These are phyloP conservation scores for Pseudorasbora parva DNA, from an alignment of 2,113 vertebrate species.

Conservation along the genomic window DNA sequence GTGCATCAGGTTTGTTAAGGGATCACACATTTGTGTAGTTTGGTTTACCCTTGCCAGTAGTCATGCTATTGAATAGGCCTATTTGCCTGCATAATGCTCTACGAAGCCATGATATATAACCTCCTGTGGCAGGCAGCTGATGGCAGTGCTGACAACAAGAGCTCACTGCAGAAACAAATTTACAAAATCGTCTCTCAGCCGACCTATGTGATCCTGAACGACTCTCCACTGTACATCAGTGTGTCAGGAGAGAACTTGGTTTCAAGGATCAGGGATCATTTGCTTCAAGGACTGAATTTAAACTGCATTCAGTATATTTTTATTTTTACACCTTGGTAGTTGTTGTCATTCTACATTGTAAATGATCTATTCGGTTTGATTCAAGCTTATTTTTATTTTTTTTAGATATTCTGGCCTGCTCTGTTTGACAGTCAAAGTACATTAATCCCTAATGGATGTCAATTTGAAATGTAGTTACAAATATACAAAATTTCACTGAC, in stretches of 20 bases:
- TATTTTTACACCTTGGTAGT: constrained; percentile 1
- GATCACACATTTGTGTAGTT: not conserved
- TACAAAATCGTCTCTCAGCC: not conserved
- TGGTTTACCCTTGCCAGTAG: not conserved
- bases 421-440: not conserved
- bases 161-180: not conserved
- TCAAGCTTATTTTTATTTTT: not conserved
- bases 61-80: not conserved
- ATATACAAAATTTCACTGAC: constrained; percentile 25
- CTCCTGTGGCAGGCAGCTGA: not conserved
- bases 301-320: not conserved
- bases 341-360: not conserved
- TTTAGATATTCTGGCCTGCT: not conserved
- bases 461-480: not conserved
- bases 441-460: constrained; percentile 26
- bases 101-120: not conserved
- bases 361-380: not conserved
- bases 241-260: not conserved
- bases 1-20: not conserved
- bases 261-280: not conserved
- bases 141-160: not conserved
- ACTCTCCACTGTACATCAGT: not conserved
- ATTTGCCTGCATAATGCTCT: not conserved
- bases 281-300: not conserved
- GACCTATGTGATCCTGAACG: not conserved